Base-by-base conservation (phyloP, 2,888 invertebrate species). In the Drosophila mercatorum region DNA sequence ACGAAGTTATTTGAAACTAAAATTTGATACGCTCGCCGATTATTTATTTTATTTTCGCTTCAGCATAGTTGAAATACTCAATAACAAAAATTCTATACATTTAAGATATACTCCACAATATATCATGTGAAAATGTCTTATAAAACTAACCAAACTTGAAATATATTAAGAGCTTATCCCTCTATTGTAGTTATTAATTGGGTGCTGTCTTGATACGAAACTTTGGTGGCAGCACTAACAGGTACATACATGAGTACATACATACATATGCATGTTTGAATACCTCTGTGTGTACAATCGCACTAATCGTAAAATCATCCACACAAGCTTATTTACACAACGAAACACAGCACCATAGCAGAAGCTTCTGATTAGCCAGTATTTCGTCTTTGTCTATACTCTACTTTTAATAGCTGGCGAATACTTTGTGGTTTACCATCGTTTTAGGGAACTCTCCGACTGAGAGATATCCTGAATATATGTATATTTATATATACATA, bases 351-450 rank as follows among this genome's bases (percentile, higher is more conserved):
- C 40, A 55, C 58, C 63, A 53, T 66, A 62, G 46, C 58, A 71
- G 76, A 63, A 40, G 40, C 22, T 49, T 52, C 51, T 22, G 52
- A 41, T 59, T 49, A 63, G 67, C 28, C 61, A 67, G 78, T 34
- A 58, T 78, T 64, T 62, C 47, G 59, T 64, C 76, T 73, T 78
- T 74, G 64, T 57, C 57, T 68, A 56, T 65, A 55, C 79, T 65
- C 68, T 68, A 52, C 40, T 47, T 28, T 34, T 22, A 57, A 38
- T 53, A 65, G 56, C 17, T 17, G 17, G 17, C 17, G 17, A 17
- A 17, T 17, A 40, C 31, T 55, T 2, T 17, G 5, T 46, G 5
- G 6, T n/a, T 41, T 41, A 7, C 14, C 17, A 17, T 17, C 34
- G 11, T 2, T 17, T 34, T 10, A 17, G 17, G 38, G 38, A 38